phyloP scores from a whole-genome alignment of 2,797 vertebrate genomes.

The Acanthurus leucopareius region DNA sequence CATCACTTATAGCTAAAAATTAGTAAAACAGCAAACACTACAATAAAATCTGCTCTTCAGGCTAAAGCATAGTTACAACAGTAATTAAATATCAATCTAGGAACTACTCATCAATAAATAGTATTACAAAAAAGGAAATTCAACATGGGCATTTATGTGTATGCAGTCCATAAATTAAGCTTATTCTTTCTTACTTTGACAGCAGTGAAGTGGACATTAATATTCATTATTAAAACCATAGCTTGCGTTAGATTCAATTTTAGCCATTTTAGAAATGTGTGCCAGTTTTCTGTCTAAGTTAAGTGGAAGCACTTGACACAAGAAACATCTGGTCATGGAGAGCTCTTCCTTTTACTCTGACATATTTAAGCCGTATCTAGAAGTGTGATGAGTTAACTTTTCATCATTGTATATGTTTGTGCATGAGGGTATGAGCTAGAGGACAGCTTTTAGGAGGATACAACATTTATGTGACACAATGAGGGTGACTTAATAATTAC shows the following conservation, averaged over 20 bases:
- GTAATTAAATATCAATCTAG: not conserved
- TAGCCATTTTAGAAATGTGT: constrained; percentile 51
- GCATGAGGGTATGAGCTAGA: not conserved
- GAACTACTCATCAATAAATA: constrained; percentile 25
- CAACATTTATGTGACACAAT: constrained; percentile 19
- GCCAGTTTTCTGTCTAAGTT: constrained; percentile 75
- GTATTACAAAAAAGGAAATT: constrained; percentile 9
- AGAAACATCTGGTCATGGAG: constrained; percentile 70
- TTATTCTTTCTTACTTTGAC: constrained; percentile 49
- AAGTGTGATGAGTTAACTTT: constrained; percentile 38
- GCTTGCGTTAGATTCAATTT: constrained; percentile 69
- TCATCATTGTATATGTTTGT: constrained; percentile 6
- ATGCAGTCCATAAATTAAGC: constrained; percentile 54
- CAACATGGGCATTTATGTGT: constrained; percentile 44
- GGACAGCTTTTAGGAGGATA: constrained; percentile 9
- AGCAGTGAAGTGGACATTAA: constrained; percentile 75
- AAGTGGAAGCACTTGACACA: constrained; percentile 76
- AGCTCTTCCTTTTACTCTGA: constrained; percentile 58
- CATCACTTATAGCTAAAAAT: constrained; percentile 41
- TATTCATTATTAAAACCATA: constrained; percentile 77
- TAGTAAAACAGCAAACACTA: constrained; percentile 23
- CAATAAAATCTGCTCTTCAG: not conserved
- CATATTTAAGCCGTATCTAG: constrained; percentile 48
- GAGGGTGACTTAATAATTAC: constrained; percentile 2
- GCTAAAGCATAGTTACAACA: not conserved